phyloP scores from a whole-genome alignment of 92 coral and sea anemone genomes.

The Heliopora coerulea region DNA sequence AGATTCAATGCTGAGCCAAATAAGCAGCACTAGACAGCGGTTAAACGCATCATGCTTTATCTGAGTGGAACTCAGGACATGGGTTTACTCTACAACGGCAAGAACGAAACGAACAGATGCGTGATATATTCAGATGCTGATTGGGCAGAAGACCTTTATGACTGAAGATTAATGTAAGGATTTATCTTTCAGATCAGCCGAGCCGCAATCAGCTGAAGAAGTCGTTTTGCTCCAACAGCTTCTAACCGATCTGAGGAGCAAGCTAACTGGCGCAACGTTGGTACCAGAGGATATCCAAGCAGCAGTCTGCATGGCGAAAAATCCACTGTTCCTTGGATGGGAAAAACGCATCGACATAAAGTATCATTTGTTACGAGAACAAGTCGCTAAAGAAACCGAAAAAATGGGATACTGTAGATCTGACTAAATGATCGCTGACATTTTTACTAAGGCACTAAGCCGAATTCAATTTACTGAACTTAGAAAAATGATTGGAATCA shows the following conservation, averaged over 20 bases:
- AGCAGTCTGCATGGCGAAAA: slow-evolving; percentile 55
- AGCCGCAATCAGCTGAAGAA: slow-evolving; percentile 64
- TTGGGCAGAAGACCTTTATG: slow-evolving; percentile 58
- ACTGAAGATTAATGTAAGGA: slow-evolving; percentile 59
- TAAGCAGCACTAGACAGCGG: slow-evolving; percentile 25
- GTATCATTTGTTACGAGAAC: slow-evolving; percentile 56
- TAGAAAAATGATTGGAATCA: slow-evolving; percentile 49
- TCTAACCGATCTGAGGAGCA: slow-evolving; percentile 42
- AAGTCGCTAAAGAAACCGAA: slow-evolving; percentile 43
- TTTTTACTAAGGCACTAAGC: slow-evolving; percentile 53
- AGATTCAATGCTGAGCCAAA: slow-evolving; percentile 21
- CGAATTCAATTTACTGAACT: slow-evolving; percentile 44
- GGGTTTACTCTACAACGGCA: background rate
- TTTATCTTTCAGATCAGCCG: slow-evolving; percentile 52
- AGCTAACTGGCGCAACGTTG: slow-evolving; percentile 29
- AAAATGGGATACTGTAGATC: slow-evolving; percentile 39
- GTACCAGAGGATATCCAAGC: slow-evolving; percentile 54
- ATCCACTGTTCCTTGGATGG: slow-evolving; percentile 52
- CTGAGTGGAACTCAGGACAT: slow-evolving; percentile 1
- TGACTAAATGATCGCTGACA: slow-evolving; percentile 57
- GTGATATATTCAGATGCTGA: slow-evolving; percentile 58
- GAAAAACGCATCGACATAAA: slow-evolving; percentile 57
- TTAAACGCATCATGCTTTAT: slow-evolving; percentile 12
- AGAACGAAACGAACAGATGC: slow-evolving; percentile 34
- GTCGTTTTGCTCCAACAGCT: slow-evolving; percentile 56